Conservation (phyloP, 2,888 invertebrate genomes). For the Torymus aiolomorphi region DNA sequence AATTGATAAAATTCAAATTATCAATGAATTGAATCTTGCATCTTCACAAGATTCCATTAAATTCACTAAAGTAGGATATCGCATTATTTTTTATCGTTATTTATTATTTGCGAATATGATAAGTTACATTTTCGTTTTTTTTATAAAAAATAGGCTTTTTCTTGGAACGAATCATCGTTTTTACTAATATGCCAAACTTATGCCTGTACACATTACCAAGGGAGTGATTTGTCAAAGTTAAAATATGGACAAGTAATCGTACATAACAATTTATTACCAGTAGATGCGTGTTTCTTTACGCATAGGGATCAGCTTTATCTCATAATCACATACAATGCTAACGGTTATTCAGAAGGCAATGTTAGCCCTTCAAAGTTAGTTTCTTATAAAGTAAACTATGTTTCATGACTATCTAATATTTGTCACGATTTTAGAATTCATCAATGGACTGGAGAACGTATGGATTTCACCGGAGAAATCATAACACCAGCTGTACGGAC, state of each 20-base stretch:
- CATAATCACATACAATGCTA: slow-evolving; percentile 15
- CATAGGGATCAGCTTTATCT: slow-evolving; percentile 9
- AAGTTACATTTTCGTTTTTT: too few species aligned
- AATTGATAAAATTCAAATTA: background rate
- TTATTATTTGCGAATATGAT: too few species aligned
- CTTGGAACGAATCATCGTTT: slow-evolving; percentile 13
- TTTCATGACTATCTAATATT: background rate
- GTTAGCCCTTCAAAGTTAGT: slow-evolving; percentile 18
- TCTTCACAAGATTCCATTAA: background rate
- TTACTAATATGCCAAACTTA: slow-evolving; percentile 26
- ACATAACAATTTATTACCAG: background rate
- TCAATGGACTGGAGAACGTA: background rate
- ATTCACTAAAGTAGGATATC: slow-evolving; percentile 34
- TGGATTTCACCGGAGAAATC: background rate
- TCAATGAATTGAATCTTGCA: slow-evolving; percentile 2
- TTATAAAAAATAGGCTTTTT: slow-evolving; percentile 7
- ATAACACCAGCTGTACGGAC: background rate
- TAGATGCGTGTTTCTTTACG: slow-evolving; percentile 33
- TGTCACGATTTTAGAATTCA: slow-evolving; percentile 9
- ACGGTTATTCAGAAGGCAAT: background rate
- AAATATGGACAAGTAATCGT: slow-evolving; percentile 7
- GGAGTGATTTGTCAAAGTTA: slow-evolving; percentile 1
- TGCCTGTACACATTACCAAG: slow-evolving; percentile 21
- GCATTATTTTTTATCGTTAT: background rate
- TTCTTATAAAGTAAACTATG: background rate